These are phyloP conservation scores for Lordiphosa clarofinis DNA, from an alignment of 1,140 invertebrate species.

Conservation along the genomic window DNA sequence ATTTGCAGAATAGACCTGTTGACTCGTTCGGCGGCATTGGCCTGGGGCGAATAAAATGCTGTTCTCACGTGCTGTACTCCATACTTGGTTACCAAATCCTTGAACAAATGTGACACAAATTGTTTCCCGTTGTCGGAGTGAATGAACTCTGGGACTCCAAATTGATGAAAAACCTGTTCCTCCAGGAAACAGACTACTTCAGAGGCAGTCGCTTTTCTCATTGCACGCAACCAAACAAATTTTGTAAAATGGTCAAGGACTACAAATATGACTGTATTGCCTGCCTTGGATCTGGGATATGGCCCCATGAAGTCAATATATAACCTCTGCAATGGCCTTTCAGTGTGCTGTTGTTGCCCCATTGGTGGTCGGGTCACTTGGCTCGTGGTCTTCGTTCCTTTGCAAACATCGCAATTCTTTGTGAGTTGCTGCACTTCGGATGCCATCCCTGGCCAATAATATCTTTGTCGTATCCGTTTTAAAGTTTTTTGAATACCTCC, in stretches of 20 bases:
- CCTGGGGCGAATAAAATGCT: too few species aligned
- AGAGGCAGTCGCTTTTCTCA: conserved; percentile 4
- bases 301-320: too few species aligned
- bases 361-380: conserved; percentile 10
- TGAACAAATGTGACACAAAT: conserved; percentile 10
- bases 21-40: too few species aligned
- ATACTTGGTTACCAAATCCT: neutral
- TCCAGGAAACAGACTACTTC: conserved; percentile 3
- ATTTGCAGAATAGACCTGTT: too few species aligned
- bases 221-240: conserved; percentile 14
- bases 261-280: conserved; percentile 14
- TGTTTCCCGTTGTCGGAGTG: conserved; percentile 21
- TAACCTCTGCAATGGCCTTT: conserved; percentile 10
- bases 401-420: conserved; percentile 12
- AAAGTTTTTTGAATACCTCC: conserved; percentile 13
- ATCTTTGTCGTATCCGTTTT: neutral
- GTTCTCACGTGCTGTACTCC: too few species aligned
- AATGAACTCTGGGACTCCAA: conserved; percentile 14
- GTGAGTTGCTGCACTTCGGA: neutral
- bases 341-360: conserved; percentile 2
- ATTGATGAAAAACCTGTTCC: conserved; percentile 10
- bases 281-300: conserved; percentile 7
- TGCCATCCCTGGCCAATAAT: conserved; percentile 18
- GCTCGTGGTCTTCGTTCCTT: neutral
- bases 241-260: conserved; percentile 16